Base-by-base conservation (phyloP, 2,113 vertebrate genomes). In the Chaetura pelagica region DNA sequence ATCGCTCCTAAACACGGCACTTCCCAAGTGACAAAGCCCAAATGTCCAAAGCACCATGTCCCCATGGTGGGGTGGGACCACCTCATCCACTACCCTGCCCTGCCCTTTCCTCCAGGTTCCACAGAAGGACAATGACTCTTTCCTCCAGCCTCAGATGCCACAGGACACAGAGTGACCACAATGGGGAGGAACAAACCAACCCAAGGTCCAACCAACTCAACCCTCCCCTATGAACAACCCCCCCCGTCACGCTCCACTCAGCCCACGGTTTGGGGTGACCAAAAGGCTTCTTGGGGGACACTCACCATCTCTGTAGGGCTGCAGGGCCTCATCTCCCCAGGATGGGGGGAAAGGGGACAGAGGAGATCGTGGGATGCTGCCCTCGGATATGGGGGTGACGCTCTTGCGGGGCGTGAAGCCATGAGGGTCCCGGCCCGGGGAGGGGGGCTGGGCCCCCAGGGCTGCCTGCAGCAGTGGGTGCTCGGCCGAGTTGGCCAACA, bases 401-500 rank as follows among this genome's bases (percentile, higher is more conserved):
- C 21, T 97, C 92, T 76, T 96, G 82, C 62, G 90, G 30, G 35
- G n/a, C n/a, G n/a, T n/a, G n/a, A n/a, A n/a, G n/a, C n/a, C n/a
- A 7, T 2, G 96, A 81, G 4, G 97, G 93, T 71, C 97, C 97
- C 2, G 61, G n/a, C n/a, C n/a, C n/a, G n/a, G n/a, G n/a, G n/a
- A n/a, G n/a, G n/a, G n/a, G n/a, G n/a, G n/a, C n/a, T n/a, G n/a
- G n/a, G n/a, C 81, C 34, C 73, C 96, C 84, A 97, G 66, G 87
- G 99, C 95, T 30, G 97, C 97, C 8, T 96, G 96, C 54, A 97
- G 89, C 88, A 98, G 74, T 3, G 98, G 98, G 10, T 98, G 98
- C 97, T 99, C 99, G 0, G 99, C 96, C 1, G 99, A 98, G 92
- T 98, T 99, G 95, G 99, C 99, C 95, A 99, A 98, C 46, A 99